A percentile compares a stretch with the other conserved stretches of the same genome.
Conservation (phyloP, 2,113 vertebrate species). For the Lepisosteus osseus region DNA sequence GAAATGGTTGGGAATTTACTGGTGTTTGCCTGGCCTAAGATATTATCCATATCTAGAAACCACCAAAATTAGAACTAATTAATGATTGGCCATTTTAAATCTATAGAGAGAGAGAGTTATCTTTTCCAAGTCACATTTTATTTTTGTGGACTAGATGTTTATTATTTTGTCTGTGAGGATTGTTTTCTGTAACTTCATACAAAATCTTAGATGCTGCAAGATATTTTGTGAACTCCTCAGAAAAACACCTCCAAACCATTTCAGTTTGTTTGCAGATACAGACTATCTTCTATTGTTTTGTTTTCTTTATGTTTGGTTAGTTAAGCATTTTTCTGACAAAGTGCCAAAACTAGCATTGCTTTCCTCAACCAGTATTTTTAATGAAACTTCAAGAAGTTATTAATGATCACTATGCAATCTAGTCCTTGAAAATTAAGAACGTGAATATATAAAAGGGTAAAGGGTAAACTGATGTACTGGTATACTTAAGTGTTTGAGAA, state of each 20-base stretch:
- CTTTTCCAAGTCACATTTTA: too few relatives aligned
- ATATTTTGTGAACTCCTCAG: background rate
- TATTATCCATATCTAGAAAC: background rate
- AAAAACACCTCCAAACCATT: too few relatives aligned
- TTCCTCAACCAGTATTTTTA: constrained; percentile 30
- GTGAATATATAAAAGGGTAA: constrained; percentile 4
- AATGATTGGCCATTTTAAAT: too few relatives aligned
- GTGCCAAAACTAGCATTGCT: constrained; percentile 57
- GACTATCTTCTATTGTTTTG: background rate
- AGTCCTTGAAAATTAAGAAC: constrained; percentile 21
- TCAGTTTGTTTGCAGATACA: too few relatives aligned
- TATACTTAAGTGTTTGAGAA: background rate
- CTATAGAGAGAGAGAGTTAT: too few relatives aligned
- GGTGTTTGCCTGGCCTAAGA: background rate
- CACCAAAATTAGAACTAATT: too few relatives aligned
- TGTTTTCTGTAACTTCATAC: background rate
- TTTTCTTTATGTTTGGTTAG: background rate
- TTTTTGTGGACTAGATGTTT: too few relatives aligned
- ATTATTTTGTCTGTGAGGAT: too few relatives aligned
- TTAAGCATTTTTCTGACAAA: constrained; percentile 28
- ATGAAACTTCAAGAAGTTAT: constrained; percentile 23
- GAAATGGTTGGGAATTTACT: background rate
- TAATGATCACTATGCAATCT: constrained; percentile 24
- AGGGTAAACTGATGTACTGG: constrained; percentile 25
- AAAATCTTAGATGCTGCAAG: background rate